A percentile compares a stretch with the other conserved stretches of the same genome.
These are phyloP conservation scores for Zaprionus taronus DNA, from an alignment of 1,140 invertebrate species.

Conservation along the genomic window DNA sequence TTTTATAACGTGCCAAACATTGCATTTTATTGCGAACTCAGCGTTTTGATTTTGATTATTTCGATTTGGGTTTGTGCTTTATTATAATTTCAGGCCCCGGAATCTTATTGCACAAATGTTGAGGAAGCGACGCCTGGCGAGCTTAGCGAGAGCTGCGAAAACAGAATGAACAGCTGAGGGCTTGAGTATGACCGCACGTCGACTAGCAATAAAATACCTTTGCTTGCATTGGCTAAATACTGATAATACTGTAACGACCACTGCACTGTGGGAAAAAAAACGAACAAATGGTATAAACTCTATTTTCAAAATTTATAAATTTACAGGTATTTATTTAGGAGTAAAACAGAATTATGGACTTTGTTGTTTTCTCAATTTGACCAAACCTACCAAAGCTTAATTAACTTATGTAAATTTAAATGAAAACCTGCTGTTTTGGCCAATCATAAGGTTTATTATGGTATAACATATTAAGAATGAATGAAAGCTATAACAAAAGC, in stretches of 20 bases:
- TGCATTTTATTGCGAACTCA: conserved; percentile 35
- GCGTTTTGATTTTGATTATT: conserved; percentile 12
- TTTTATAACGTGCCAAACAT: conserved; percentile 51
- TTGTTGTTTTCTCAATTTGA: too few species aligned
- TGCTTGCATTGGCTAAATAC: conserved; percentile 1
- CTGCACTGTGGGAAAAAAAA: not conserved
- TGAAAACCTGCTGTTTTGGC: too few species aligned
- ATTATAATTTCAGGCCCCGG: conserved; percentile 23
- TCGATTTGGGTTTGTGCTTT: conserved; percentile 3
- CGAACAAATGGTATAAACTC: not conserved
- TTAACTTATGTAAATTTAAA: too few species aligned
- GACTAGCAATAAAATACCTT: not conserved
- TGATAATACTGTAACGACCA: conserved; percentile 21
- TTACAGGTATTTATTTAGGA: too few species aligned
- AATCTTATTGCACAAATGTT: conserved; percentile 9
- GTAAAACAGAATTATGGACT: too few species aligned
- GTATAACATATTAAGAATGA: too few species aligned
- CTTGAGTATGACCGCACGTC: conserved; percentile 4
- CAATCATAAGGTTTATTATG: too few species aligned
- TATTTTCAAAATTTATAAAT: too few species aligned
- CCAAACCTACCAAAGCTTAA: too few species aligned
- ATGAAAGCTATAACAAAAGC: too few species aligned
- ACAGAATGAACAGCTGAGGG: conserved; percentile 46
- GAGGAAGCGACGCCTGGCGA: conserved; percentile 18
- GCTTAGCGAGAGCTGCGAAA: conserved; percentile 36